Conservation (phyloP, 2,797 vertebrate genomes). For the Echiichthys vipera region DNA sequence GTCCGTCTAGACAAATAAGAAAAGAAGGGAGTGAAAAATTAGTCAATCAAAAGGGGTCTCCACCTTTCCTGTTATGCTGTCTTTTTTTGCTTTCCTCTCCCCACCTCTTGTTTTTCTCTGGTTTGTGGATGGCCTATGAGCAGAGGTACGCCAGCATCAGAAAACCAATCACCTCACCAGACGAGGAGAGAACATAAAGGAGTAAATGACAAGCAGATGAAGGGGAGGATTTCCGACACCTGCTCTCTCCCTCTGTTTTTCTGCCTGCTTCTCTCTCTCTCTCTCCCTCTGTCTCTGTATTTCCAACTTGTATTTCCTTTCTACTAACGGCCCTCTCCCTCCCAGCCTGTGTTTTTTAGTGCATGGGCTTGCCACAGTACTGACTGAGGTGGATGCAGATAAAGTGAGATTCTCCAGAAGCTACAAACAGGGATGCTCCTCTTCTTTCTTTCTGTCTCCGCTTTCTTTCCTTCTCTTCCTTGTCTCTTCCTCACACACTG, state of each 20-base stretch:
- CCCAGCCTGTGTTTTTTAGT: slow-evolving; percentile 42
- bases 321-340: slow-evolving; percentile 52
- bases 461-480: slow-evolving; percentile 41
- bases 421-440: slow-evolving; percentile 49
- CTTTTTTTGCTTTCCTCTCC: slow-evolving; percentile 51
- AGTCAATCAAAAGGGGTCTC: slow-evolving; percentile 58
- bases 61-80: slow-evolving; percentile 49
- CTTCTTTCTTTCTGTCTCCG: slow-evolving; percentile 21
- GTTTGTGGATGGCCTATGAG: slow-evolving; percentile 53
- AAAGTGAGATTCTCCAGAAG: slow-evolving; percentile 58
- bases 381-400: slow-evolving; percentile 57
- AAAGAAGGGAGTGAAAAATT: slow-evolving; percentile 50
- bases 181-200: slow-evolving; percentile 68
- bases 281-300: slow-evolving; percentile 21
- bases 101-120: slow-evolving; percentile 51
- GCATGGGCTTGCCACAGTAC: slow-evolving; percentile 42
- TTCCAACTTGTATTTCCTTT: slow-evolving; percentile 64
- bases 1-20: slow-evolving; percentile 40
- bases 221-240: slow-evolving; percentile 79
- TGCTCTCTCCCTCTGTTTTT: slow-evolving; percentile 73
- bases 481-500: slow-evolving; percentile 53
- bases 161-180: slow-evolving; percentile 75
- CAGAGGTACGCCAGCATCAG: slow-evolving; percentile 54
- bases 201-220: slow-evolving; percentile 82
- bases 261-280: slow-evolving; percentile 28